Evolutionary conservation across 2,888 invertebrate species (phyloP).

Genomic region (Dynastes hyllus): DNA sequence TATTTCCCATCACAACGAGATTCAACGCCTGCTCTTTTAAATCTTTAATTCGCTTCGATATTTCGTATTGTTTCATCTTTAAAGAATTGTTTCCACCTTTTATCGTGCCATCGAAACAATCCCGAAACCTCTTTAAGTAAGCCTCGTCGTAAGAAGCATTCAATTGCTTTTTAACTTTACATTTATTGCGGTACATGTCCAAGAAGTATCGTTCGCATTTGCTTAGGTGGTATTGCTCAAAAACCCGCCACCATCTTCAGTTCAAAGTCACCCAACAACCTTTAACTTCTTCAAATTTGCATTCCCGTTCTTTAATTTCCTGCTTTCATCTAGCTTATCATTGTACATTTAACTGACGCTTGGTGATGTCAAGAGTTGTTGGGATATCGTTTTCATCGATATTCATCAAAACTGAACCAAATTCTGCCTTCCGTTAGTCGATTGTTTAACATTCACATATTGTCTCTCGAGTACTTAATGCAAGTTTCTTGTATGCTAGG

Average conservation of each 20-base stretch:
- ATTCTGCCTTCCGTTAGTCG: too few relatives aligned
- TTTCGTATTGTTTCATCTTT: conserved; percentile 2
- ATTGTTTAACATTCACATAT: conserved; percentile 47
- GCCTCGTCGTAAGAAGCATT: background rate
- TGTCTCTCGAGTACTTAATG: conserved; percentile 47
- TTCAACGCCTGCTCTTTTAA: background rate
- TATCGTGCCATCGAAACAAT: background rate
- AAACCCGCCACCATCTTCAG: background rate
- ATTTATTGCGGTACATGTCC: conserved; percentile 25
- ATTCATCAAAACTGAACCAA: too few relatives aligned
- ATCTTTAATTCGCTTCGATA: background rate
- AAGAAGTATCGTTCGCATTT: conserved; percentile 27
- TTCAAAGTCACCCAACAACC: background rate
- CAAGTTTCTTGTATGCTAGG: conserved; percentile 49
- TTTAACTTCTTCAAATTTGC: conserved; percentile 1
- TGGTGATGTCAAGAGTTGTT: background rate
- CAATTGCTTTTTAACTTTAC: background rate
- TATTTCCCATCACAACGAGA: background rate
- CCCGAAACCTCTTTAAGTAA: background rate
- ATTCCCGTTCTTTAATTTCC: background rate
- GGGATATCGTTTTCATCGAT: conserved; percentile 5
- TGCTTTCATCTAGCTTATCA: background rate
- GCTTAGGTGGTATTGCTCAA: conserved; percentile 26
- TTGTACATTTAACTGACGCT: too few relatives aligned
- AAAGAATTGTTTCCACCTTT: background rate